These are phyloP conservation scores for Pachycephala philippinensis DNA, from an alignment of 2,113 vertebrate species.

Conservation along the genomic window DNA sequence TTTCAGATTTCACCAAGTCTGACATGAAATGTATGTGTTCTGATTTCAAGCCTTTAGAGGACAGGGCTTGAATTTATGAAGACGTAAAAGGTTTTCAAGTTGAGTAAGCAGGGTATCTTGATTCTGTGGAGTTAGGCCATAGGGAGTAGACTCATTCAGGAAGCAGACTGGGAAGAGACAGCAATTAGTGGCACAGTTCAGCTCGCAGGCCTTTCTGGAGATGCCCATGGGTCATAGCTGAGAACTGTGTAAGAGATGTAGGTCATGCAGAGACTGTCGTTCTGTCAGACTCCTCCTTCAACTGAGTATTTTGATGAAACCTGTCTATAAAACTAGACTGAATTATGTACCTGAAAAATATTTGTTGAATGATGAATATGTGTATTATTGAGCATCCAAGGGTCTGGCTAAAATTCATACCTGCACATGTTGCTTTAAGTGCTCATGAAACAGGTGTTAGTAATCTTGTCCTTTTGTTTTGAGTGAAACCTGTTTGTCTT, in stretches of 20 bases:
- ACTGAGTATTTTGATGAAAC: not conserved
- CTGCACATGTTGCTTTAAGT: not conserved
- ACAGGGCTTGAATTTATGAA: not conserved
- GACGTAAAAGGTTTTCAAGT: not conserved
- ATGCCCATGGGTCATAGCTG: not conserved
- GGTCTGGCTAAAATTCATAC: not conserved
- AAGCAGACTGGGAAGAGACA: not conserved
- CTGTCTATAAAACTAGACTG: not conserved
- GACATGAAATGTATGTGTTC: not conserved
- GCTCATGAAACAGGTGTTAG: not conserved
- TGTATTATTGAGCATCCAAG: not conserved
- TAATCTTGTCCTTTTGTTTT: not conserved
- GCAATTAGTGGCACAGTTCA: not conserved
- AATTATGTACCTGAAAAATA: not conserved
- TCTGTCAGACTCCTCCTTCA: not conserved
- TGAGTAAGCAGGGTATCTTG: not conserved
- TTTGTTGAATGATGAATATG: not conserved
- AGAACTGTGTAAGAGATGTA: not conserved
- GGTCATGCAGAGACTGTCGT: not conserved
- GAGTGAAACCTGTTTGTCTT: not conserved
- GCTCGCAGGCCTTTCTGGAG: not conserved
- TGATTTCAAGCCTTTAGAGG: not conserved
- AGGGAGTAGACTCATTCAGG: not conserved
- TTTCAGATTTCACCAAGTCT: not conserved
- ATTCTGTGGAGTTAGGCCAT: not conserved